Percentiles rank a stretch among this genome's conserved stretches.
These are phyloP conservation scores for Lordiphosa fenestrarum DNA, from an alignment of 2,888 invertebrate species.

Conservation along the genomic window DNA sequence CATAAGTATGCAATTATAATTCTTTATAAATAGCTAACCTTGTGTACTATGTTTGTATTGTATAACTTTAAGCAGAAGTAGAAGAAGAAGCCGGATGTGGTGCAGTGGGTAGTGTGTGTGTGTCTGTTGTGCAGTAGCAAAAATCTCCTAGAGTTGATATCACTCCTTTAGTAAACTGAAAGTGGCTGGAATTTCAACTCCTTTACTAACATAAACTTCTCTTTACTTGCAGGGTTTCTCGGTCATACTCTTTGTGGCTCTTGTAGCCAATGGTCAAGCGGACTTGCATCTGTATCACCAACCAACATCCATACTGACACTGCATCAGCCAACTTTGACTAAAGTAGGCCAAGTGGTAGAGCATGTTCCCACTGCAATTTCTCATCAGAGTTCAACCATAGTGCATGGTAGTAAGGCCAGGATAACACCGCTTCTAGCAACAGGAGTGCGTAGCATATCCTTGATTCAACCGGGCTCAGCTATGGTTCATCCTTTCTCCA, in stretches of 20 bases:
- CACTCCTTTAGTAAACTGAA: too few species aligned
- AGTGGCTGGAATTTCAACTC: too few species aligned
- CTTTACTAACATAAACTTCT: too few species aligned
- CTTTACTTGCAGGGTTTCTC: neutral
- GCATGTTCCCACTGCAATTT: slow-evolving; percentile 69
- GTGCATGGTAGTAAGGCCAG: slow-evolving; percentile 79
- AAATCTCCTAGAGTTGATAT: too few species aligned
- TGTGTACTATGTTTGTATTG: too few species aligned
- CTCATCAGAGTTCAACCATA: slow-evolving; percentile 82
- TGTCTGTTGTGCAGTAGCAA: too few species aligned
- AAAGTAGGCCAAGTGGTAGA: slow-evolving; percentile 67
- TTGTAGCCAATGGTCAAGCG: slow-evolving; percentile 12
- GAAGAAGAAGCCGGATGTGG: too few species aligned
- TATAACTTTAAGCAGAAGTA: too few species aligned
- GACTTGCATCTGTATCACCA: slow-evolving; percentile 24
- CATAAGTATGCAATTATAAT: too few species aligned
- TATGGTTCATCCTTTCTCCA: slow-evolving; percentile 7
- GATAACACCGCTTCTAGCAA: slow-evolving; percentile 25
- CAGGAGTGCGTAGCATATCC: slow-evolving; percentile 21
- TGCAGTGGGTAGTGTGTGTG: too few species aligned
- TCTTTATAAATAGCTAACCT: too few species aligned
- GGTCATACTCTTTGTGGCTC: slow-evolving; percentile 3
- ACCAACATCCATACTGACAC: slow-evolving; percentile 13
- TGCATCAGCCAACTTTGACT: slow-evolving; percentile 61
- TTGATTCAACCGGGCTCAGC: neutral